These are phyloP conservation scores for Lymantria dispar DNA, from an alignment of 2,888 invertebrate genomes.

Conservation along the genomic window DNA sequence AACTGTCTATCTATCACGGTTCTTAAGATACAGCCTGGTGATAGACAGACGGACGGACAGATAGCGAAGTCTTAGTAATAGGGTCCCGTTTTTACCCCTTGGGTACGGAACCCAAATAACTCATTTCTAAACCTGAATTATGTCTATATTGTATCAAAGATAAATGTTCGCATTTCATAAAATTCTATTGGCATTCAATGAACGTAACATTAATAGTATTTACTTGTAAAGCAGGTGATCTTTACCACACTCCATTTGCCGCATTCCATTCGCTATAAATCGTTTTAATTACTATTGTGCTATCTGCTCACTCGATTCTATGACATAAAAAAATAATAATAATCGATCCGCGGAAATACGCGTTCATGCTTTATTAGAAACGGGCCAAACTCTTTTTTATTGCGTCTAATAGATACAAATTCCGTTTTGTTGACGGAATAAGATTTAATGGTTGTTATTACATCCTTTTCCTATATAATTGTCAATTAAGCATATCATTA, in stretches of 20 bases:
- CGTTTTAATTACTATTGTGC: slow-evolving; percentile 36
- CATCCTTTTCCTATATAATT: no score
- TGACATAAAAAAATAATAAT: slow-evolving; percentile 7
- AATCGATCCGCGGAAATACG: slow-evolving; percentile 20
- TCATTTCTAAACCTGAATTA: no score
- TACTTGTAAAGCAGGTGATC: slow-evolving; percentile 43
- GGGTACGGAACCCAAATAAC: no score
- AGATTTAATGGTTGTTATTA: no score
- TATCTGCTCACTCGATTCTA: slow-evolving; percentile 28
- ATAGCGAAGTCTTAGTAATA: no score
- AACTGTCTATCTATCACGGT: no score
- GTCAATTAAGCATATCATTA: no score
- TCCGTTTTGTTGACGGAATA: no score
- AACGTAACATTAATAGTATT: slow-evolving; percentile 13
- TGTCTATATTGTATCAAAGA: background rate
- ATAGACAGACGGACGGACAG: no score
- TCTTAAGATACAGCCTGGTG: no score
- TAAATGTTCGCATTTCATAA: slow-evolving; percentile 12
- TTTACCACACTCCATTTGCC: slow-evolving; percentile 51
- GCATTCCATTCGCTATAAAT: slow-evolving; percentile 48
- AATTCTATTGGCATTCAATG: slow-evolving; percentile 23
- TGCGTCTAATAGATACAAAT: background rate
- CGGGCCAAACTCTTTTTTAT: background rate
- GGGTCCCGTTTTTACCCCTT: no score
- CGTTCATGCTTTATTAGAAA: background rate